Base-by-base conservation (phyloP, 1,140 invertebrate genomes). In the Megalonaias nervosa region DNA sequence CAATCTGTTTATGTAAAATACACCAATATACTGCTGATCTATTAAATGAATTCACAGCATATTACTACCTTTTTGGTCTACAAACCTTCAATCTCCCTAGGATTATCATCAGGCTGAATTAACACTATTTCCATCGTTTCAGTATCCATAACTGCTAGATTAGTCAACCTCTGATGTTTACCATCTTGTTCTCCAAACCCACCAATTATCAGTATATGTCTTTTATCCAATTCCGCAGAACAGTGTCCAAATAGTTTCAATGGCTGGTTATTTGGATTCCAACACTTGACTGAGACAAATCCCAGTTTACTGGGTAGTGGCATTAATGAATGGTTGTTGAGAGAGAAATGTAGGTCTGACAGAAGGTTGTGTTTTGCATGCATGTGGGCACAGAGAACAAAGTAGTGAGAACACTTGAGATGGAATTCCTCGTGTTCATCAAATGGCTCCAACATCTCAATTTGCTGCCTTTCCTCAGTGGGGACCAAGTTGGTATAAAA, bases 361-460 rank as follows among this genome's bases (percentile, higher is more conserved):
- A 78, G 26, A 19, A 78, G 55, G 14, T 31, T n/a, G 14, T 60
- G 16, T 68, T 75, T 70, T 23, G 16, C 19, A 16, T 84, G 84
- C 21, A 77, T 75, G 68, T 82, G 85, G 12, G 88, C 91, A 73
- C 88, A 86, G 55, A 91, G 67, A 3, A 93, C 73, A 56, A 91
- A 85, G 84, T 93, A 93, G 84, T 93, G 93, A n/a, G 82, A 80
- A 84, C 92, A 93, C 75, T 92, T 93, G 48, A 92, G 84, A 83
- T 92, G 90, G 87, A 90, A 92, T 81, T 92, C 92, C 87, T 93
- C 93, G 85, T 90, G 92, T 84, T 93, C 92, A 87, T 93, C 93
- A 89, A 93, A 93, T 2, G 90, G 85, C 84, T 93, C 93, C 23
- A 93, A 77, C 12, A 62, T 79, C 55, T 91, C 82, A 26, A 92